These are phyloP conservation scores for Calliopsis andreniformis DNA, from an alignment of 1,140 invertebrate species.

Conservation along the genomic window DNA sequence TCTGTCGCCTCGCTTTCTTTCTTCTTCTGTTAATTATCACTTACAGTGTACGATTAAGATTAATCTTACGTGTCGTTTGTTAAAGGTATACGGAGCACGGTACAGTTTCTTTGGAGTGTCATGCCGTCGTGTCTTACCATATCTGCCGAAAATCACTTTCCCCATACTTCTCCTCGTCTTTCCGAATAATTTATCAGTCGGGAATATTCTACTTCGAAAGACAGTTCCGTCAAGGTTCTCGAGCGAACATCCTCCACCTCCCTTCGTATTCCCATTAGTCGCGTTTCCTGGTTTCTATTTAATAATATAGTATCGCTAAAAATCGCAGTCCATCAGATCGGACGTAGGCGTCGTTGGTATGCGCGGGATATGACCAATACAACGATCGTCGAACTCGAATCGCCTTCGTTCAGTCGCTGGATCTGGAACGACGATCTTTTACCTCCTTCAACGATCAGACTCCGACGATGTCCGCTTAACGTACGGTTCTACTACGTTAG, in stretches of 20 bases:
- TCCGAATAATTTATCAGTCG: neutral
- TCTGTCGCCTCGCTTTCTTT: slow-evolving; percentile 40
- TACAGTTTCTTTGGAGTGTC: slow-evolving; percentile 79
- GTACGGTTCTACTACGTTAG: slow-evolving; percentile 48
- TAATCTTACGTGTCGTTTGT: slow-evolving; percentile 64
- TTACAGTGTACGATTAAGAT: slow-evolving; percentile 77
- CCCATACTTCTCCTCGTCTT: neutral
- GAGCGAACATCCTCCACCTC: neutral
- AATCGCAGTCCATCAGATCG: slow-evolving; percentile 54
- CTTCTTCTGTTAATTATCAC: slow-evolving; percentile 69
- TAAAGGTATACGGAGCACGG: slow-evolving; percentile 76
- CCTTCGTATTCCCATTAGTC: neutral
- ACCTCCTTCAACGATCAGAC: slow-evolving; percentile 34
- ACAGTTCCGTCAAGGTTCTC: neutral
- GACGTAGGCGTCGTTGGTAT: slow-evolving; percentile 62
- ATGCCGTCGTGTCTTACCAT: slow-evolving; percentile 45
- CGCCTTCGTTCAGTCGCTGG: neutral
- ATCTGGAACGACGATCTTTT: neutral
- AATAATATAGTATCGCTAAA: slow-evolving; percentile 58
- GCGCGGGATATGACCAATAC: slow-evolving; percentile 54
- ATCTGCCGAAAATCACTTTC: neutral
- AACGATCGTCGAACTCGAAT: slow-evolving; percentile 49
- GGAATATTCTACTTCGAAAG: neutral
- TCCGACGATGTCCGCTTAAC: slow-evolving; percentile 49
- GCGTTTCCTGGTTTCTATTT: slow-evolving; percentile 14